Evolutionary conservation across 2,113 vertebrate species (phyloP).

Genomic region (Bos indicus): DNA sequence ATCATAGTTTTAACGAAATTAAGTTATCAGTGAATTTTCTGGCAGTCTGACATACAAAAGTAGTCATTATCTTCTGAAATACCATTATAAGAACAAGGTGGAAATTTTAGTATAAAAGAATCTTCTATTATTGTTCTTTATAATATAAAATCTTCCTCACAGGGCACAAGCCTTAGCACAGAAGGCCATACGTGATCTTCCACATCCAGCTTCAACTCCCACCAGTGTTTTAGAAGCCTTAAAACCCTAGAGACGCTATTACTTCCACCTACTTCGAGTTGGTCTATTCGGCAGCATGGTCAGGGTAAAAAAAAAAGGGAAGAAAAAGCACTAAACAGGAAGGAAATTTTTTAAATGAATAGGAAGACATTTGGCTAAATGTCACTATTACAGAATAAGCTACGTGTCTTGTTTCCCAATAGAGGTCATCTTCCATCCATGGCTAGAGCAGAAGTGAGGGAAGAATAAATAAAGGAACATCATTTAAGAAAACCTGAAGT

Average conservation of each 20-base stretch:
- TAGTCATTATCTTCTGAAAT: background rate
- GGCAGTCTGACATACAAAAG: background rate
- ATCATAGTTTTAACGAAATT: background rate
- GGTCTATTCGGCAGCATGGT: background rate
- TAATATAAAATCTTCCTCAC: background rate
- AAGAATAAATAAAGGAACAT: background rate
- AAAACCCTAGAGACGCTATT: background rate
- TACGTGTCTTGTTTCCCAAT: background rate
- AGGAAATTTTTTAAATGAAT: background rate
- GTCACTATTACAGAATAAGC: background rate
- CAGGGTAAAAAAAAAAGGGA: background rate
- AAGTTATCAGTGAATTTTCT: background rate
- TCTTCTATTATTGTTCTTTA: background rate
- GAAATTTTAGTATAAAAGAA: background rate
- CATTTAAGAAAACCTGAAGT: background rate
- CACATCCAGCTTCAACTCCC: background rate
- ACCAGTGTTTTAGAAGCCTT: background rate
- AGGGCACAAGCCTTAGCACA: background rate
- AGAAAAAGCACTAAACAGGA: background rate
- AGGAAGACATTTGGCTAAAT: background rate
- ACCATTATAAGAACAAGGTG: background rate
- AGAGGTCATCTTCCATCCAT: background rate
- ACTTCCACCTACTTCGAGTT: background rate
- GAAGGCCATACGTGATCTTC: background rate
- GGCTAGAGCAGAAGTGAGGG: background rate